Evolutionary conservation across 2,888 invertebrate species (phyloP).

Genomic region (Drosophila nigricruria): DNA sequence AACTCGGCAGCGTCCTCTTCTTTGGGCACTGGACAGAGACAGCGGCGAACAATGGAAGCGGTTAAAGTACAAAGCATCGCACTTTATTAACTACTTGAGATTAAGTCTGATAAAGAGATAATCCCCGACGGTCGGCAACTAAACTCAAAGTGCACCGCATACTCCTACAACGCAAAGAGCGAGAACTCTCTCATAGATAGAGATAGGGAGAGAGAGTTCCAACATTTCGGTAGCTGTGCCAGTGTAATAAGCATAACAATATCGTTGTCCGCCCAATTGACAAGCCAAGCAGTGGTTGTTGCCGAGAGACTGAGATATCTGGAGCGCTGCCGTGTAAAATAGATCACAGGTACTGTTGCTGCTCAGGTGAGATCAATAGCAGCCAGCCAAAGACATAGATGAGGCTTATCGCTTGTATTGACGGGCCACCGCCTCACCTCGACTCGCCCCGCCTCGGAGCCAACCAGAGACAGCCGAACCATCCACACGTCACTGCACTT

Average conservation of each 20-base stretch:
- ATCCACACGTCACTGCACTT: conserved; percentile 78
- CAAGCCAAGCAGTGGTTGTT: conserved; percentile 48
- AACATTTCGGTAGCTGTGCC: conserved; percentile 77
- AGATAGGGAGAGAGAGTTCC: conserved; percentile 6
- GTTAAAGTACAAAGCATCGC: conserved; percentile 83
- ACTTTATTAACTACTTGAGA: conserved; percentile 85
- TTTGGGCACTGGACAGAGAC: conserved; percentile 46
- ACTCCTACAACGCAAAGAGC: conserved; percentile 53
- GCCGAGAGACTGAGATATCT: conserved; percentile 48
- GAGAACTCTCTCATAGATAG: conserved; percentile 1
- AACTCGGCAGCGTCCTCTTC: conserved; percentile 44
- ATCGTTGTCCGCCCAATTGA: conserved; percentile 83
- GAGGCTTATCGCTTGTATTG: conserved; percentile 75
- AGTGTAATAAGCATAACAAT: conserved; percentile 84
- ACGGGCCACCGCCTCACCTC: conserved; percentile 27
- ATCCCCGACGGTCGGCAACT: conserved; percentile 76
- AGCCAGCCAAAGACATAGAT: conserved; percentile 50
- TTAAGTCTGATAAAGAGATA: conserved; percentile 84
- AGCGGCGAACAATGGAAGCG: conserved; percentile 73
- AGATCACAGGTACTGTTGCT: conserved; percentile 72
- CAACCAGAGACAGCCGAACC: conserved; percentile 34
- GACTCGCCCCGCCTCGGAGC: conserved; percentile 11
- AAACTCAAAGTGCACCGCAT: conserved; percentile 64
- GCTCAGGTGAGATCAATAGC: conserved; percentile 83
- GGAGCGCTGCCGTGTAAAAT: conserved; percentile 75